phyloP scores from a whole-genome alignment of 2,888 invertebrate species.

The Limnephilus lunatus region DNA sequence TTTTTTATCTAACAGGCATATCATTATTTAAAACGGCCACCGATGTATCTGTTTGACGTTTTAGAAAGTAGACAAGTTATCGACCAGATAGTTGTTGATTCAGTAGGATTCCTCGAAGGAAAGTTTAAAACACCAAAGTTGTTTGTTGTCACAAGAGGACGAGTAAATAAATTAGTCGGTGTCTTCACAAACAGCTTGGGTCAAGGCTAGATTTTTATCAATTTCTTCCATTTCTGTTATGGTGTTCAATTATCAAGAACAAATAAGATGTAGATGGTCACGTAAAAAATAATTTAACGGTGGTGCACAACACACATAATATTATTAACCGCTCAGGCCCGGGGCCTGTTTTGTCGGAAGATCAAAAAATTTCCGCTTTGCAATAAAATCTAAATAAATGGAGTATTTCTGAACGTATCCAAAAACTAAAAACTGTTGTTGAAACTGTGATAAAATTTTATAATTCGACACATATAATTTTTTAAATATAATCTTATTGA shows the following conservation, averaged over 20 bases:
- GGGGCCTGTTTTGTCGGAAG: no score
- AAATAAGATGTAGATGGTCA: background rate
- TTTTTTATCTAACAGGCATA: background rate
- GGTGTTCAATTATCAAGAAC: background rate
- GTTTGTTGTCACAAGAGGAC: background rate
- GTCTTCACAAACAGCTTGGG: background rate
- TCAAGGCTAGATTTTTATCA: background rate
- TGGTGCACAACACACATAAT: background rate
- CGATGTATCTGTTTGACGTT: slow-evolving; percentile 4
- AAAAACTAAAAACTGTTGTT: no score
- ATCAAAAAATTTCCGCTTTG: no score
- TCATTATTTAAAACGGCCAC: background rate
- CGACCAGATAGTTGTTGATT: background rate
- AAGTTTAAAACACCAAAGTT: background rate
- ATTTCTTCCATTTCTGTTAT: background rate
- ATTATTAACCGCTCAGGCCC: no score
- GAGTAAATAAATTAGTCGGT: background rate
- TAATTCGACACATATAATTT: no score
- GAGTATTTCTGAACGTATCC: no score
- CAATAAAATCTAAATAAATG: no score
- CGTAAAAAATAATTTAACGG: background rate
- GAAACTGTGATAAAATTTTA: no score
- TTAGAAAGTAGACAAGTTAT: slow-evolving; percentile 22
- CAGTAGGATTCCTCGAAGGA: background rate
- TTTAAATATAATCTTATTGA: no score